Percentiles rank a stretch among this genome's conserved stretches.
Conservation (phyloP, 2,113 vertebrate genomes). For the Bucco capensis region DNA sequence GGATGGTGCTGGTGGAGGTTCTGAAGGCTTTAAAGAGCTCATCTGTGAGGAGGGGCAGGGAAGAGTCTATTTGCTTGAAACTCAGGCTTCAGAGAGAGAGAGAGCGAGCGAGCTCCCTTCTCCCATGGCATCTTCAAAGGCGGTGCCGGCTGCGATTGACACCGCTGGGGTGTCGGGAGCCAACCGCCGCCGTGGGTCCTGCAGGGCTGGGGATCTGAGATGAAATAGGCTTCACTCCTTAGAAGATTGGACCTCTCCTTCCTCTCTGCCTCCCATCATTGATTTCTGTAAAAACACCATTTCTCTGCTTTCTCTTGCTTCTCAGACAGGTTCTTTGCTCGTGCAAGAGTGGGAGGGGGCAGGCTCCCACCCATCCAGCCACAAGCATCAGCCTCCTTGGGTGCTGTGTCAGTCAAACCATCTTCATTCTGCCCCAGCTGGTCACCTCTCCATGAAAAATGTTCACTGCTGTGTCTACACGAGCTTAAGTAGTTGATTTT, state of each 20-base stretch:
- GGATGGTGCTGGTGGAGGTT: background rate
- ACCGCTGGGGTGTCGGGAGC: background rate
- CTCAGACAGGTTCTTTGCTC: background rate
- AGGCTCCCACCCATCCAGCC: background rate
- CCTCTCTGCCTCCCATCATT: background rate
- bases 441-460: too few relatives aligned
- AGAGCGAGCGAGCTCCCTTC: background rate
- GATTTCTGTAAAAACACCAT: rapidly evolving
- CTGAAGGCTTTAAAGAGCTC: slow-evolving; percentile 2
- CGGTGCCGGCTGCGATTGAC: background rate
- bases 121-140: slow-evolving; percentile 28
- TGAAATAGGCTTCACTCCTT: background rate
- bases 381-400: rapidly evolving
- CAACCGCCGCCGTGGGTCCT: background rate
- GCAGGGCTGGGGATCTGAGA: background rate
- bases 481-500: too few relatives aligned
- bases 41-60: background rate
- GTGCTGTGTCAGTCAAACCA: too few relatives aligned
- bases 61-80: background rate
- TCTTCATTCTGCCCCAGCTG: too few relatives aligned
- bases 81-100: slow-evolving; percentile 12
- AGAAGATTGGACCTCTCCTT: background rate
- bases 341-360: background rate
- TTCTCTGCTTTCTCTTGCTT: background rate
- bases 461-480: too few relatives aligned